Base-by-base conservation (phyloP, 2,113 vertebrate species). In the Mormyrus iriodes region DNA sequence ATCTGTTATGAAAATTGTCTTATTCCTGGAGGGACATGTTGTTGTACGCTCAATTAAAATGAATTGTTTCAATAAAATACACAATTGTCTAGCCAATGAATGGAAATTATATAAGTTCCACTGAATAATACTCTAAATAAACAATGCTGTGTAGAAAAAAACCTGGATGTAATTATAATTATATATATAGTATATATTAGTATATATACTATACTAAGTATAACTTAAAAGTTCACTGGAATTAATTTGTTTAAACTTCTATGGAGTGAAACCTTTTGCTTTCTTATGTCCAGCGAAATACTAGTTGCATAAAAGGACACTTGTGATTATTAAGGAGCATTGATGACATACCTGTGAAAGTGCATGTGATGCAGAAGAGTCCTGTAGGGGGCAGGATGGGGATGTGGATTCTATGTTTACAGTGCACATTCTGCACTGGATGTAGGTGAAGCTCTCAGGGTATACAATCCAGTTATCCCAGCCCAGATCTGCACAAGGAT, bases 391-490 rank as follows among this genome's bases (percentile, higher is more conserved):
- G 51, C 94, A 94, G 0, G 79, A 88, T 48, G 85, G 35, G 6
- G 85, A 5, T 88, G 55, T 91, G 0, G 4, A 65, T n/a, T 90
- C 88, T n/a, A 3, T 3, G 27, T 88, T 84, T 1, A 88, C 52
- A 89, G 82, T 90, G 90, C 95, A 96, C 55, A 87, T 52, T 2
- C 65, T 73, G 92, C 95, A 96, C 69, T 92, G 92, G 58, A 93
- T 88, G 0, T 93, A 88, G 82, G 93, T 94, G 2, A 96, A 90
- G 86, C 92, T 95, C 85, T 93, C 82, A 0, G 96, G 96, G 48
- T 94, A 91, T 90, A 96, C 91, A 87, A 96, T 91, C 96, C 96
- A 96, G 82, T 13, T 91, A 85, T 95, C 93, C 96, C 96, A 96
- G 90, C 93, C 94, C 90, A 96, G 92, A 90, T 96, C 96, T 96